Evolutionary conservation across 2,888 invertebrate genomes (phyloP).

Genomic region (Pegoplata infirma): DNA sequence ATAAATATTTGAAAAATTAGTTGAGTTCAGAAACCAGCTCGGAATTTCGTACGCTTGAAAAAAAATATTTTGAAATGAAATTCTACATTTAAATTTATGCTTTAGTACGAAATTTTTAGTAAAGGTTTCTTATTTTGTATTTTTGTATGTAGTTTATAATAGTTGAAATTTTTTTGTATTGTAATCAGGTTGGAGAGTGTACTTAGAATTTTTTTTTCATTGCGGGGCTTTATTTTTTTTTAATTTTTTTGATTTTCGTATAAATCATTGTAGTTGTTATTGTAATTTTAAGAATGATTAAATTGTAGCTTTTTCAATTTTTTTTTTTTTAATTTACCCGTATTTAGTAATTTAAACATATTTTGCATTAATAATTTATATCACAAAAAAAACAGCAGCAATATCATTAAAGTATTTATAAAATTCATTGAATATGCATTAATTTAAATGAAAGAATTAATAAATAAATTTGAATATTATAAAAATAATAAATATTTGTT

Average conservation of each 20-base stretch:
- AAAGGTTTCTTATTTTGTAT: not conserved
- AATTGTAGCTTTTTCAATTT: conserved; percentile 45
- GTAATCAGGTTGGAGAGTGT: not conserved
- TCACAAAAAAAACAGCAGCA: conserved; percentile 19
- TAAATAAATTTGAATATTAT: conserved; percentile 17
- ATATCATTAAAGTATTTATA: conserved; percentile 44
- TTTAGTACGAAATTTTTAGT: too few relatives aligned
- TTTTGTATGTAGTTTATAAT: conserved; percentile 26
- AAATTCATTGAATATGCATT: conserved; percentile 19
- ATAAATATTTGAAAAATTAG: not conserved
- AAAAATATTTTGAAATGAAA: not conserved
- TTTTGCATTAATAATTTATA: conserved; percentile 31
- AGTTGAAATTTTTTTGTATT: conserved; percentile 12
- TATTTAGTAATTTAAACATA: conserved; percentile 30
- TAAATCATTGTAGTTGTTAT: conserved; percentile 51
- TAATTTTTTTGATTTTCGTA: not conserved
- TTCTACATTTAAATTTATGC: too few relatives aligned
- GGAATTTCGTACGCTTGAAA: not conserved
- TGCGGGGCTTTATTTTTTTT: conserved; percentile 11
- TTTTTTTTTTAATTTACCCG: conserved; percentile 1
- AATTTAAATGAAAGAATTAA: conserved; percentile 15
- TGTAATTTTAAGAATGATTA: conserved; percentile 53
- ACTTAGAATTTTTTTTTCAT: conserved; percentile 2
- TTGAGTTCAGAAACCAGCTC: not conserved
- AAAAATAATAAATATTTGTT: conserved; percentile 9